Conservation (phyloP, 2,888 invertebrate genomes). For the Drosophila anomalata region DNA sequence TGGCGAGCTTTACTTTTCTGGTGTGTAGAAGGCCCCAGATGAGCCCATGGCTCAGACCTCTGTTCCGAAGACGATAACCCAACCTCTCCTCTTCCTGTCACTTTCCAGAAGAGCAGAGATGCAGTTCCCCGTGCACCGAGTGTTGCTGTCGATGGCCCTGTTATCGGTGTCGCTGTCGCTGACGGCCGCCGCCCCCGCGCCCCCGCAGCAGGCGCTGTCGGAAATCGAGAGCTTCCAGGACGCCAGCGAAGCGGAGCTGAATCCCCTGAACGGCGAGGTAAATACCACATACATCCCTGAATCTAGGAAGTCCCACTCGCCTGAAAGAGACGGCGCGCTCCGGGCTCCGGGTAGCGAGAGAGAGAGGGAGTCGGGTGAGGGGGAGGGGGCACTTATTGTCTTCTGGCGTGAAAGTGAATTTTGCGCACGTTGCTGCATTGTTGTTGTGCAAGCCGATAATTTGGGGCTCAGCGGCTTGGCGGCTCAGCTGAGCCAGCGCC, state of each 20-base stretch:
- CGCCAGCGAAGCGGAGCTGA: constrained; percentile 72
- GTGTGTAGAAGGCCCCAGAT: background rate
- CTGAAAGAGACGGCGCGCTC: constrained; percentile 1
- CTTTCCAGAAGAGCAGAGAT: constrained; percentile 54
- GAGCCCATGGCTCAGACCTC: too few relatives aligned
- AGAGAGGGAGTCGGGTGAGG: background rate
- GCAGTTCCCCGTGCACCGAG: constrained; percentile 67
- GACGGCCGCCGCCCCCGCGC: constrained; percentile 42
- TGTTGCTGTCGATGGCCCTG: constrained; percentile 65
- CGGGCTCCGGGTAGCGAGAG: background rate
- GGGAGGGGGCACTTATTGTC: constrained; percentile 36
- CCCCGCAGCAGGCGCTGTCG: constrained; percentile 46
- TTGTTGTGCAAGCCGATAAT: constrained; percentile 63
- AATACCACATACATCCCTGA: constrained; percentile 32
- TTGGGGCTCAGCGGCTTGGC: constrained; percentile 35
- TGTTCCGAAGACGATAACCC: too few relatives aligned
- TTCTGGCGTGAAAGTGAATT: constrained; percentile 33
- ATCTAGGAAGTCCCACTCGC: constrained; percentile 14
- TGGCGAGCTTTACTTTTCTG: constrained; percentile 28
- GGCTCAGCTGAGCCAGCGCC: background rate
- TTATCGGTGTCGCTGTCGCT: constrained; percentile 58
- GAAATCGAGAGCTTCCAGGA: constrained; percentile 71
- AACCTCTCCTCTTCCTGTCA: constrained; percentile 1
- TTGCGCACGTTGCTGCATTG: constrained; percentile 14
- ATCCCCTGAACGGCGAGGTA: constrained; percentile 83